Conservation (phyloP, 2,113 vertebrate species). For the Cyprinodon brontotheroides region DNA sequence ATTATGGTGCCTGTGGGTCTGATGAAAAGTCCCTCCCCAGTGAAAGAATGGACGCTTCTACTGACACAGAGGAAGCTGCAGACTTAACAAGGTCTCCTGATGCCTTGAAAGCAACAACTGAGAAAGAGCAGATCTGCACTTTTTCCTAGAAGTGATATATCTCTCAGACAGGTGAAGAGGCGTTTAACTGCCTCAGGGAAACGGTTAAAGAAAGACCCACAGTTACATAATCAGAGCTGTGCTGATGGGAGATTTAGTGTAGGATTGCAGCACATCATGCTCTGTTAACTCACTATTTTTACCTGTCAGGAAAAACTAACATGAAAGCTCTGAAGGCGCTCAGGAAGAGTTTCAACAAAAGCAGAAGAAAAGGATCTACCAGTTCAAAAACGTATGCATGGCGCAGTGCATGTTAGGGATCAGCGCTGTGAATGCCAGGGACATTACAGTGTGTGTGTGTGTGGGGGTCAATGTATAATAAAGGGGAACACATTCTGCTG, state of each 20-base stretch:
- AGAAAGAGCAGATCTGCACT: constrained; percentile 24
- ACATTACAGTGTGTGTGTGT: too few relatives aligned
- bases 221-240: neutral
- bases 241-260: constrained; percentile 13
- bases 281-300: neutral
- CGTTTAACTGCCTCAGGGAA: constrained; percentile 19
- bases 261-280: neutral
- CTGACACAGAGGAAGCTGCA: neutral
- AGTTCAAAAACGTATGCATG: too few relatives aligned
- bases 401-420: too few relatives aligned
- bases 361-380: too few relatives aligned
- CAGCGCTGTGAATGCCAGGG: too few relatives aligned
- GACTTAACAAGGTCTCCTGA: constrained; percentile 13
- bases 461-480: too few relatives aligned
- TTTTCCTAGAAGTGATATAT: constrained; percentile 15
- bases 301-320: too few relatives aligned
- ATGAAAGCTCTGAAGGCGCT: too few relatives aligned
- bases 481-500: too few relatives aligned
- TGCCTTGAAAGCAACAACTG: neutral
- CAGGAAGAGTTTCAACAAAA: too few relatives aligned
- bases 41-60: neutral
- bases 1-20: neutral
- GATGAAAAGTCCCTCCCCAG: constrained; percentile 2
- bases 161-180: constrained; percentile 37
- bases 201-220: constrained; percentile 10